Base-by-base conservation (phyloP, 2,797 vertebrate genomes). In the Channa striata region DNA sequence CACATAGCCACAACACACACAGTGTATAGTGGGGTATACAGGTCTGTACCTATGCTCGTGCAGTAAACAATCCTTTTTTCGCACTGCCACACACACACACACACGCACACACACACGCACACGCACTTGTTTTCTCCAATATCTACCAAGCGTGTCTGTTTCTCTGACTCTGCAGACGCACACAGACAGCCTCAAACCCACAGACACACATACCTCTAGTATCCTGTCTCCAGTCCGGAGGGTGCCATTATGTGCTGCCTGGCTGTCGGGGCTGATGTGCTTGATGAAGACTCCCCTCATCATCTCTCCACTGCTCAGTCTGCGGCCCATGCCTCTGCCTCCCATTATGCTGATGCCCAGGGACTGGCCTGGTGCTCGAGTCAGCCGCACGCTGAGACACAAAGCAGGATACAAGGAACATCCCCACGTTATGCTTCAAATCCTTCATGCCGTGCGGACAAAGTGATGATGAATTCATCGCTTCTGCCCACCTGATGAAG, bases 221-320 rank as follows among this genome's bases (percentile, higher is more conserved):
- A 99, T 97, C 84, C 95, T 94, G 92, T 99, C 97, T 91, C 98
- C 97, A 4, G 94, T 94, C 91, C 94, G 96, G 75, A 99, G 91
- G 1, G 94, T 96, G 86, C 95, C 94, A 64, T 96, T 95, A 91
- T 92, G 93, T 81, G 96, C 95, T 12, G 97, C 98, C 13, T 97
- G 97, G 91, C 97, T 97, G 88, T 96, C 95, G 78, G 96, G 95
- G 56, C 95, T 92, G 82, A 99, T 96, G 65, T 99, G 96, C 74
- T 99, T 99, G 90, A 99, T 96, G 90, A 99, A 98, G 91, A 99
- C 96, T 57, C 97, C 98, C 87, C 98, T 95, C 95, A 97, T 97
- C 86, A 99, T 94, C 92, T 97, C 96, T 58, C 98, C 97, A 5
- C 93, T 96, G 92, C 95, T 96, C 61, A 99, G 91, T 37, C 97